Conservation (phyloP, 2,888 invertebrate species). For the Diarsia mendica region DNA sequence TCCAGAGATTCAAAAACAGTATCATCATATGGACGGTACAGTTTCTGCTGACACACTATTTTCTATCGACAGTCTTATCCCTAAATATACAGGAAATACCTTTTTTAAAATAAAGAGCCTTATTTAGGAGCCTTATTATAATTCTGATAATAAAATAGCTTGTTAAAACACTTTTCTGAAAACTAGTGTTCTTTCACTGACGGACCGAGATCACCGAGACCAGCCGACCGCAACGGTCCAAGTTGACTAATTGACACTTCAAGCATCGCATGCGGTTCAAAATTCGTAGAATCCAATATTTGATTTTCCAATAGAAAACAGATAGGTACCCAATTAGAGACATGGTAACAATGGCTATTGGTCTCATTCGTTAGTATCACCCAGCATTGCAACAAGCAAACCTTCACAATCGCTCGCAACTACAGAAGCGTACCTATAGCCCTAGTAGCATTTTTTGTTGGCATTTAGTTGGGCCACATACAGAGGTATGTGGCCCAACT, state of each 20-base stretch:
- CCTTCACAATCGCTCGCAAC: slow-evolving; percentile 61
- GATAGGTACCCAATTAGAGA: slow-evolving; percentile 29
- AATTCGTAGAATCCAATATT: slow-evolving; percentile 6
- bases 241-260: slow-evolving; percentile 22
- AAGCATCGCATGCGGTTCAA: not conserved
- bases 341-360: not conserved
- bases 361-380: slow-evolving; percentile 29
- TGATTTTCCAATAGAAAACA: slow-evolving; percentile 27
- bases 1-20: not conserved
- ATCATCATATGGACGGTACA: not conserved
- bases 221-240: not conserved
- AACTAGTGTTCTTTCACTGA: not conserved
- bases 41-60: not conserved
- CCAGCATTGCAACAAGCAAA: slow-evolving; percentile 12
- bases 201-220: not conserved
- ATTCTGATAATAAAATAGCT: too few species aligned
- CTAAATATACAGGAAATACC: too few species aligned
- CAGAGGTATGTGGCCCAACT: too few species aligned
- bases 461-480: too few species aligned
- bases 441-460: too few species aligned
- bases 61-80: not conserved
- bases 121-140: too few species aligned
- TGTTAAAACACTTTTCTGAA: not conserved
- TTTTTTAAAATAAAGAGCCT: too few species aligned
- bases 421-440: slow-evolving; percentile 46